Evolutionary conservation across 2,113 vertebrate genomes (phyloP).

Genomic region (Turnix velox): DNA sequence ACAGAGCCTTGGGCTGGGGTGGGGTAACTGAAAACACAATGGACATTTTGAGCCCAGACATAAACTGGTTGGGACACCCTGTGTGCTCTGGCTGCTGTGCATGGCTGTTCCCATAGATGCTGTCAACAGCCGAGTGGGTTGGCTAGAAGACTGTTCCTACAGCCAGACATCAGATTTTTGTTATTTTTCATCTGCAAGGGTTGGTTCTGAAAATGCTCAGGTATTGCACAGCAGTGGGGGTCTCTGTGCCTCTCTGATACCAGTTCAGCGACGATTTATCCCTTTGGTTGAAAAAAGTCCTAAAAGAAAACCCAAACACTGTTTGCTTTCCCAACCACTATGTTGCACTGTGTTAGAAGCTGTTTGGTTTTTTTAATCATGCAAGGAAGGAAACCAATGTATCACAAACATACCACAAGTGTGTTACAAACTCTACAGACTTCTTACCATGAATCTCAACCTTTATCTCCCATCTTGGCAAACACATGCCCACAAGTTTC

Average conservation of each 20-base stretch:
- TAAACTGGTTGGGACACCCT: background rate
- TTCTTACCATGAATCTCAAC: background rate
- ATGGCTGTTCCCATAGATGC: background rate
- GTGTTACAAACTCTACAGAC: background rate
- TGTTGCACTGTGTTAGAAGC: background rate
- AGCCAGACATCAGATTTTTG: too few relatives aligned
- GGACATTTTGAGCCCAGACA: background rate
- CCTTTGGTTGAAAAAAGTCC: background rate
- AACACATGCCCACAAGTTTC: background rate
- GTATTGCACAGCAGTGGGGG: background rate
- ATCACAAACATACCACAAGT: background rate
- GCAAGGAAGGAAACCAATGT: background rate
- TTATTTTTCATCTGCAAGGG: background rate
- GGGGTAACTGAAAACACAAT: background rate
- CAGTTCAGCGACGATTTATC: background rate
- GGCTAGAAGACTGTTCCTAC: background rate
- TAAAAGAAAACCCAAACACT: background rate
- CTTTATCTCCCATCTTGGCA: background rate
- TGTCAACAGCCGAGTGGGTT: accelerated
- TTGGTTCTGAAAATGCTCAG: background rate
- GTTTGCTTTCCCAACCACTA: background rate
- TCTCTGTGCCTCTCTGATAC: background rate
- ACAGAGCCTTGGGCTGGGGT: background rate
- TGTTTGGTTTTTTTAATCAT: background rate
- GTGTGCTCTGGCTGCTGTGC: background rate